Conservation (phyloP, 2,113 vertebrate genomes). For the Miniopterus natalensis region DNA sequence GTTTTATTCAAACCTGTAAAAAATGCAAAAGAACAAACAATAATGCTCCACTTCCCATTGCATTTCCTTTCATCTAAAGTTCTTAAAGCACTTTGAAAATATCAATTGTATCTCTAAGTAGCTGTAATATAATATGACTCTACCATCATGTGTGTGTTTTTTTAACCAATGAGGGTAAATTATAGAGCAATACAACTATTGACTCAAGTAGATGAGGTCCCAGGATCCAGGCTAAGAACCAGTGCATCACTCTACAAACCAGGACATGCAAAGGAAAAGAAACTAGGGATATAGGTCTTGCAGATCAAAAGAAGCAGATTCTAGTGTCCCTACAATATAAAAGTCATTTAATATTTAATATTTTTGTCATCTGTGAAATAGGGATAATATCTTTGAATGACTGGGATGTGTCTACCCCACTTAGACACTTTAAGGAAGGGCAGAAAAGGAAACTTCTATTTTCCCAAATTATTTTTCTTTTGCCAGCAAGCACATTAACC, state of each 20-base stretch:
- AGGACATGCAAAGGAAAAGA: not conserved
- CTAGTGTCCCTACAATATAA: not conserved
- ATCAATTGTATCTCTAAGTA: slow-evolving; percentile 47
- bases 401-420: not conserved
- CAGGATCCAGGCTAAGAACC: not conserved
- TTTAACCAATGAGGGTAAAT: slow-evolving; percentile 44
- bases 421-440: not conserved
- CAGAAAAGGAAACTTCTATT: not conserved
- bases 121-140: slow-evolving; percentile 7
- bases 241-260: not conserved
- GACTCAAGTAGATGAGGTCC: not conserved
- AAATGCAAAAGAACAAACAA: slow-evolving; percentile 61
- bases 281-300: not conserved
- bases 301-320: not conserved
- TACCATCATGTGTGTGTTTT: not conserved
- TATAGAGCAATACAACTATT: not conserved
- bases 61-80: slow-evolving; percentile 25
- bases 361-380: not conserved
- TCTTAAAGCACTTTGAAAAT: slow-evolving; percentile 61
- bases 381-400: not conserved
- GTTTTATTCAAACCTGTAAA: slow-evolving; percentile 65
- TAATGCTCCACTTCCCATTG: not conserved
- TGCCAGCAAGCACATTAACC: slow-evolving; percentile 27
- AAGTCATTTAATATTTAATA: not conserved
- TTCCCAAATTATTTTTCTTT: slow-evolving; percentile 40